A percentile compares a stretch with the other conserved stretches of the same genome.
phyloP scores from a whole-genome alignment of 2,888 invertebrate genomes.

The Cremastinae sp. region DNA sequence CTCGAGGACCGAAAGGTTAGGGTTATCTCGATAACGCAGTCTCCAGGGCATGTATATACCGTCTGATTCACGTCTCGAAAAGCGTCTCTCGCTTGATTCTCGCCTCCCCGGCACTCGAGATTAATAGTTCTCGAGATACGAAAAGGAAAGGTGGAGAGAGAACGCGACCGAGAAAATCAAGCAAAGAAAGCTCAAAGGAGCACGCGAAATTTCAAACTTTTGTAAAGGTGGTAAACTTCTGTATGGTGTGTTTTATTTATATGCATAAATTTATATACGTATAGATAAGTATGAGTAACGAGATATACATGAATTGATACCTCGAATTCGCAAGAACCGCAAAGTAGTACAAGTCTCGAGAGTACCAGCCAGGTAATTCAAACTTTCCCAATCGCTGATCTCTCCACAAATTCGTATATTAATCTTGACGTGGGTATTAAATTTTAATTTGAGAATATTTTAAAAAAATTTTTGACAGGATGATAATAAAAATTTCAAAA shows the following conservation, averaged over 20 bases:
- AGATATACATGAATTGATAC: constrained; percentile 59
- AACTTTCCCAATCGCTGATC: neutral
- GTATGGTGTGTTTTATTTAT: too few relatives aligned
- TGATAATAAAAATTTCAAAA: too few relatives aligned
- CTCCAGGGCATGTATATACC: constrained; percentile 53
- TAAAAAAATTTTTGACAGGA: too few relatives aligned
- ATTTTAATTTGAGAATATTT: too few relatives aligned
- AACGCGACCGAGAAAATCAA: constrained; percentile 46
- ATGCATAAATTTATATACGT: too few relatives aligned
- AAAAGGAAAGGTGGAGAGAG: constrained; percentile 68
- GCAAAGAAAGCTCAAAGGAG: neutral
- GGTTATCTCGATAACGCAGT: constrained; percentile 23
- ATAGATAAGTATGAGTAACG: neutral
- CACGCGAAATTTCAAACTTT: constrained; percentile 64
- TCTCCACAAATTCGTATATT: neutral
- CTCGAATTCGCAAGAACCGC: constrained; percentile 31
- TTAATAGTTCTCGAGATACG: constrained; percentile 50
- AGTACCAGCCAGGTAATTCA: neutral
- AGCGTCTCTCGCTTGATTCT: constrained; percentile 60
- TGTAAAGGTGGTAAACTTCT: neutral
- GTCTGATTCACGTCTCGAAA: constrained; percentile 67
- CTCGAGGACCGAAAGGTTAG: constrained; percentile 1
- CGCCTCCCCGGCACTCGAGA: constrained; percentile 42
- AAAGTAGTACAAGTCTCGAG: constrained; percentile 7
- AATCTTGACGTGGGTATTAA: too few relatives aligned